Evolutionary conservation across 2,888 invertebrate species (phyloP).

Genomic region (Pantelozetes paolii): DNA sequence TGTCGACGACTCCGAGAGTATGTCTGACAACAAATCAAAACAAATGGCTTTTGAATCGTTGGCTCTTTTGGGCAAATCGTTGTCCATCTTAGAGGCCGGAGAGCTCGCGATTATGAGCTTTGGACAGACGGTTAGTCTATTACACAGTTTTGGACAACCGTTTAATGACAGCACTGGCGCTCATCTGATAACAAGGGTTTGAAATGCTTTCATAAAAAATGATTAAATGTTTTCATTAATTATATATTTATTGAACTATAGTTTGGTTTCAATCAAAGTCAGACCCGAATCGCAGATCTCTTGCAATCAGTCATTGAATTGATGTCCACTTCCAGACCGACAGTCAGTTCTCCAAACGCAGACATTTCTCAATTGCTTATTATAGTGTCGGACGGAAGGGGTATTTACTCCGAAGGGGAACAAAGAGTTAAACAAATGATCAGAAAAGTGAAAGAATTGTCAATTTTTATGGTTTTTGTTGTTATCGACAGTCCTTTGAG

Average conservation of each 20-base stretch:
- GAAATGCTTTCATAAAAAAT: neutral
- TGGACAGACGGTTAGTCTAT: conserved; percentile 72
- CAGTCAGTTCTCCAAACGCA: neutral
- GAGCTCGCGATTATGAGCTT: conserved; percentile 86
- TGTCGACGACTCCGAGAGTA: conserved; percentile 83
- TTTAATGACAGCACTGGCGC: conserved; percentile 83
- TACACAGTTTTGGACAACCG: conserved; percentile 80
- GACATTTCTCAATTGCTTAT: conserved; percentile 77
- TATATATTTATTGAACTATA: conserved; percentile 49
- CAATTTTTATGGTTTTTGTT: conserved; percentile 90
- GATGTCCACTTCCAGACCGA: conserved; percentile 53
- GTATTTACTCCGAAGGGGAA: conserved; percentile 82
- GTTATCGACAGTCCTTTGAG: conserved; percentile 88
- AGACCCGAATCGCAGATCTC: conserved; percentile 77
- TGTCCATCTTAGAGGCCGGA: conserved; percentile 88
- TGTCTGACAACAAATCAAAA: conserved; percentile 58
- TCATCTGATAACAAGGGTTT: conserved; percentile 50
- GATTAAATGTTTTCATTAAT: neutral
- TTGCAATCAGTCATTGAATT: conserved; percentile 69
- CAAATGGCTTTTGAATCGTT: conserved; percentile 91
- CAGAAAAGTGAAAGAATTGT: conserved; percentile 69
- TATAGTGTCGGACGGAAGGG: conserved; percentile 90
- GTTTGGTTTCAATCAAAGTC: conserved; percentile 80
- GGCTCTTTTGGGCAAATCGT: conserved; percentile 78
- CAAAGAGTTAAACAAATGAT: conserved; percentile 72